Evolutionary conservation across 2,888 invertebrate species (phyloP).

Genomic region (Pristionchus mayeri): DNA sequence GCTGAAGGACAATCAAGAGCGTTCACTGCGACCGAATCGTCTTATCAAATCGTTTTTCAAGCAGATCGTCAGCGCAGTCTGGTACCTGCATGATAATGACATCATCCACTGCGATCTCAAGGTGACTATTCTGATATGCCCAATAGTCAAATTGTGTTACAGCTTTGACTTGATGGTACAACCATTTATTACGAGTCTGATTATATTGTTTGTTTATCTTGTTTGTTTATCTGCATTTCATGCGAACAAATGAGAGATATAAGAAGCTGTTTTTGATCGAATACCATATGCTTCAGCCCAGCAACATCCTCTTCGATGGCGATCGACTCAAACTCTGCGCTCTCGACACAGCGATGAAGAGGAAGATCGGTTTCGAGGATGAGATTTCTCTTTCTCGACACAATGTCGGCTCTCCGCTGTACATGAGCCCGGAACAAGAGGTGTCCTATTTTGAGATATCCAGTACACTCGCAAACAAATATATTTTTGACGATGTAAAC

Average conservation of each 20-base stretch:
- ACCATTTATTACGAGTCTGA: too few species aligned
- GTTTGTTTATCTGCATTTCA: too few species aligned
- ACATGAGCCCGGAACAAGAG: constrained; percentile 6
- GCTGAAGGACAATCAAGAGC: neutral
- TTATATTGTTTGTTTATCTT: too few species aligned
- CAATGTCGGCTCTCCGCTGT: neutral
- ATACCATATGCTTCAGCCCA: neutral
- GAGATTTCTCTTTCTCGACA: neutral
- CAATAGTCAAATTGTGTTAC: too few species aligned
- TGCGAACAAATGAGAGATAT: too few species aligned
- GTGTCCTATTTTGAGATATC: neutral
- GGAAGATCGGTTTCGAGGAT: neutral
- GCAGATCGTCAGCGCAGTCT: constrained; percentile 6
- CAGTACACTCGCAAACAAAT: neutral
- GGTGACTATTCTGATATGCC: neutral
- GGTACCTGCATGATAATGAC: constrained; percentile 7
- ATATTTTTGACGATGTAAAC: neutral
- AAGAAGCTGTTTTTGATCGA: too few species aligned
- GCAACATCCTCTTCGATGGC: constrained; percentile 16
- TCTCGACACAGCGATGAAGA: neutral
- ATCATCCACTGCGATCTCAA: constrained; percentile 4
- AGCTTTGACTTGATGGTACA: too few species aligned
- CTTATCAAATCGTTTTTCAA: neutral
- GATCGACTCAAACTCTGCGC: neutral
- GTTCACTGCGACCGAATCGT: neutral